Evolutionary conservation across 2,888 invertebrate species (phyloP).

Genomic region (Epiblema foenella): DNA sequence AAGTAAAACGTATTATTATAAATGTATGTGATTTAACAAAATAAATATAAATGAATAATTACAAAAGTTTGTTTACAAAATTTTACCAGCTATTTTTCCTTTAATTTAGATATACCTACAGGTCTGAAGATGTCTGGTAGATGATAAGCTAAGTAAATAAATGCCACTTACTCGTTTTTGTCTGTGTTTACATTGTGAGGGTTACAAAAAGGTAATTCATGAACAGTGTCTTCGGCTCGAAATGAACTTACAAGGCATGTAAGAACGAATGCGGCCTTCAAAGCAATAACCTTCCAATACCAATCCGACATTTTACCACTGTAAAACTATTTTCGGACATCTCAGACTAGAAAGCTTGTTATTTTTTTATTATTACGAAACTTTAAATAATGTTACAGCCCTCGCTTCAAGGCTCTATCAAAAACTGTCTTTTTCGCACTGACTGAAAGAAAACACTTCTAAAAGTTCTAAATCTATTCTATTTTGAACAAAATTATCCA

Average conservation of each 20-base stretch:
- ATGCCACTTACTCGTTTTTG: conserved; percentile 70
- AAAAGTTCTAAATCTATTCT: background rate
- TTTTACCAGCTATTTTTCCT: conserved; percentile 1
- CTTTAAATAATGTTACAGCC: conserved; percentile 58
- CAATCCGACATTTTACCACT: conserved; percentile 78
- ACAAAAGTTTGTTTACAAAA: conserved; percentile 38
- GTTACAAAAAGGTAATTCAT: conserved; percentile 79
- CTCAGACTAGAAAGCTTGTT: conserved; percentile 57
- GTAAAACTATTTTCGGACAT: conserved; percentile 75
- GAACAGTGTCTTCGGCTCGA: conserved; percentile 72
- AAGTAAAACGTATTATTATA: background rate
- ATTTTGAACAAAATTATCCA: conserved; percentile 22
- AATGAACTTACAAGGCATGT: conserved; percentile 70
- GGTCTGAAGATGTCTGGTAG: conserved; percentile 2
- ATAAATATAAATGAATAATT: conserved; percentile 5
- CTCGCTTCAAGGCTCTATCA: conserved; percentile 38
- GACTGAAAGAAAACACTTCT: conserved; percentile 1
- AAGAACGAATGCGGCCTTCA: conserved; percentile 69
- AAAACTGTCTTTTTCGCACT: conserved; percentile 19
- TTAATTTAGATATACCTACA: conserved; percentile 8
- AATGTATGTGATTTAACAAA: conserved; percentile 4
- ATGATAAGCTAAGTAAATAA: conserved; percentile 1
- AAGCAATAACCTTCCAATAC: conserved; percentile 76
- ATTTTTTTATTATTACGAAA: conserved; percentile 69
- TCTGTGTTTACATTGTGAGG: conserved; percentile 65